Base-by-base conservation (phyloP, 2,797 vertebrate species). In the Amphiprion clarkii region DNA sequence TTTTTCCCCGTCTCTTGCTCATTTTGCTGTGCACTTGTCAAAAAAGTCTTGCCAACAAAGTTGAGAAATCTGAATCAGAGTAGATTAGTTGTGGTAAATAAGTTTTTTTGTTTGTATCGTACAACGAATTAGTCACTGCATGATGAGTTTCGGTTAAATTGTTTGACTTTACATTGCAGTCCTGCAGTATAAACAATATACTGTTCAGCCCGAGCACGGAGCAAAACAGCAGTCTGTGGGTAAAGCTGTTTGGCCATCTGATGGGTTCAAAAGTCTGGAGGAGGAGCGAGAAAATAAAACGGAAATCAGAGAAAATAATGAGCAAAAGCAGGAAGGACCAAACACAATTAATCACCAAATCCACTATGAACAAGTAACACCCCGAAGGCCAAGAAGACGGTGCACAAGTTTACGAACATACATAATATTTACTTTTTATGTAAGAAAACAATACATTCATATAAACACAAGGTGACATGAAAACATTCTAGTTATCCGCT, bases 391-490 rank as follows among this genome's bases (percentile, higher is more conserved):
- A 68, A 69, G 39, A 71, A 49, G 58, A 72, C 27, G 0, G 55
- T n/a, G 5, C 29, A 52, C 44, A 71, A 56, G 13, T 56, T 71
- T 21, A 69, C 68, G 39, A 82, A 84, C 66, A 81, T 76, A 82
- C 76, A 81, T 86, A 83, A 85, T 78, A 81, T 87, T 76, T 82
- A 83, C 84, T 64, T 48, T 82, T 84, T 83, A 84, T 29, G 29
- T 71, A 57, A 65, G 52, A 74, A 78, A 78, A 78, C 31, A 78
- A 67, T 79, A 83, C 84, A 88, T 67, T 88, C 63, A 87, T 78
- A 78, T 85, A 87, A 71, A 75, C 71, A 83, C 68, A 68, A 70
- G 57, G 77, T 65, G 52, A 82, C 57, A 86, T 44, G 16, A 63
- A 58, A 83, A 77, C 65, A 67, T 59, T 68, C 44, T 5, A 7